phyloP scores from a whole-genome alignment of 2,113 vertebrate genomes.

The Empidonax alnorum region DNA sequence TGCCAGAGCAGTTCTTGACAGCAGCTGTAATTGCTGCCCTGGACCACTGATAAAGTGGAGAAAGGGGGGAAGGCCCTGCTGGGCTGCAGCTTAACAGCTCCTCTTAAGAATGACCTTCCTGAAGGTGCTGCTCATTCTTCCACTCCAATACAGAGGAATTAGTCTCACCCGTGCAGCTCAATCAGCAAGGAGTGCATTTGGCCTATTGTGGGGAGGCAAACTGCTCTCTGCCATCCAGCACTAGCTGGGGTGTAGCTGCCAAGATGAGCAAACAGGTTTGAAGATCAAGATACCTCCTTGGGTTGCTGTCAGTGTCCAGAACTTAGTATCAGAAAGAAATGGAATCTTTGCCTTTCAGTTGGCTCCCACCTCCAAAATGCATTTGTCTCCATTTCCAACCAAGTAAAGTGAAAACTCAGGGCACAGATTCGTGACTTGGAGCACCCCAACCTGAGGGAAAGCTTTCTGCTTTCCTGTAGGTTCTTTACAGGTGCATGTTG shows the following conservation, averaged over 20 bases:
- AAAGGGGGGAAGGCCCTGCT: not conserved
- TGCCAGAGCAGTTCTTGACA: not conserved
- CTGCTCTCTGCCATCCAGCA: not conserved
- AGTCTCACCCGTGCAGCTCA: not conserved
- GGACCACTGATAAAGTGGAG: not conserved
- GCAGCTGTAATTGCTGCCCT: slow-evolving; percentile 54
- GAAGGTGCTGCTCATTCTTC: slow-evolving; percentile 38
- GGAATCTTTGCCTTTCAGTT: not conserved
- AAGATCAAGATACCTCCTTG: not conserved
- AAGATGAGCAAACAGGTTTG: not conserved
- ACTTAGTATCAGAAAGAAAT: not conserved
- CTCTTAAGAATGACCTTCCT: slow-evolving; percentile 7
- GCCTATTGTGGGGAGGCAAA: not conserved
- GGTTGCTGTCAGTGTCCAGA: not conserved
- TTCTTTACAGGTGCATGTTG: not conserved
- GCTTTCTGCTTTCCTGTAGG: not conserved
- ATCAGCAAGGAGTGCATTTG: not conserved
- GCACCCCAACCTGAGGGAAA: not conserved
- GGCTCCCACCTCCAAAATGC: not conserved
- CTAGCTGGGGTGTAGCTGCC: not conserved
- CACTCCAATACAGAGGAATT: not conserved
- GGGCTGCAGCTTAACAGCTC: slow-evolving; percentile 52
- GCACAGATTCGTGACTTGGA: not conserved
- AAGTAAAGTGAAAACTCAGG: not conserved
- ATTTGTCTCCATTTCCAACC: not conserved